Base-by-base conservation (phyloP, 2,888 invertebrate genomes). In the Erynnis tages region DNA sequence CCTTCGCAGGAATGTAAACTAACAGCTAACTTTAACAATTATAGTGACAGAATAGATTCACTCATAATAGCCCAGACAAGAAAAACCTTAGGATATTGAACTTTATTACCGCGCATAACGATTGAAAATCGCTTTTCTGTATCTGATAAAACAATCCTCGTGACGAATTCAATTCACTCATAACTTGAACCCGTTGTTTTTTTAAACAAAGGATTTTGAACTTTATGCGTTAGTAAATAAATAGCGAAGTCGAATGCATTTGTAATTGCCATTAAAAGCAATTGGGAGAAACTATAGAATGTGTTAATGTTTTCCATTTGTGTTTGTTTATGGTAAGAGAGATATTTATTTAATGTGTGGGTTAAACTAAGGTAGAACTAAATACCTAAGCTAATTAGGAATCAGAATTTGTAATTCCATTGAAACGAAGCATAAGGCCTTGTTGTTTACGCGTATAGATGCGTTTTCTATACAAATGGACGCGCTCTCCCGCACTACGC, bases 1-100 rank as follows among this genome's bases (percentile, higher is more conserved):
- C 61, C 56, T 25, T 14, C 34, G 14, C n/a, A 35, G 60, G 62
- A 62, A 63, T 63, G 63, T 57, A 57, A 59, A 57, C 60, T 53
- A 55, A 45, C 62, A 53, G 47, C 60, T 57, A 60, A 57, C 56
- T 56, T 45, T 46, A 30, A 61, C 57, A 59, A 56, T 29, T 41
- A 46, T 25, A 53, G 37, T 45, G 52, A 53, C 45, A 53, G 38
- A 52, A 45, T 53, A 38, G 38, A 44, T 38, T 52, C 44, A 44
- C 52, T 52, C 44, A 44, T 52, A 52, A 52, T 44, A 35, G 29
- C 32, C 32, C 32, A 5, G 14, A 29, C 27, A 7, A 13, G 6
- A 34, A 19, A n/a, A 7, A 21, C 19, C 13, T 27, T 27, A 37
- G 27, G 23, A 29, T 37, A 27, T 52, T 2, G 37, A 19, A 45